Evolutionary conservation across 2,888 invertebrate genomes (phyloP), one percentile per base, ranked within the genome.

Genomic region (Clunio marinus): DNA sequence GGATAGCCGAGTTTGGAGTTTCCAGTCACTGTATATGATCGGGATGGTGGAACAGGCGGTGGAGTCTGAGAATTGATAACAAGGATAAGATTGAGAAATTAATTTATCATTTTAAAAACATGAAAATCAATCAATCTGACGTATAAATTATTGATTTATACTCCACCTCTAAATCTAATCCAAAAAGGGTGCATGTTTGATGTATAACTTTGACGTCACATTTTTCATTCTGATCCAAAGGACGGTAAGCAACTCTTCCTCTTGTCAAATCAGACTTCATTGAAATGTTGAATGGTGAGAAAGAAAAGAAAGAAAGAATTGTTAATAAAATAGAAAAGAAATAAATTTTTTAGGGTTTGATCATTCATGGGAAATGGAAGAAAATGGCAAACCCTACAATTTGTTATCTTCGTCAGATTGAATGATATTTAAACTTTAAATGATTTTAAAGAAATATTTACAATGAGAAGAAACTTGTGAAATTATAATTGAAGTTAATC

Each of bases 1-100:
- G 96, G 96, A 81, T 95, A 96, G 73, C 91, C 89, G 72, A 94
- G 82, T 81, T 94, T 94, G 69, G 91, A 90, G 77, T 93, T 93
- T 73, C 93, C 93, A 27, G 89, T 83, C 70, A 96, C 91, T 4
- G 93, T 94, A 80, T 96, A 96, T 1, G 91, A 87, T 73, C 96
- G 85, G 74, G 92, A 88, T 32, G 93, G 91, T 59, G 96, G 96
- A 71, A 96, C 87, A 28, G 95, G 93, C 35, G 96, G 96, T 35
- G 95, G 93, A 70, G 91, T 84, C 80, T 94, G 8, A 45, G 15
- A n/a, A n/a, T n/a, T n/a, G n/a, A n/a, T 45, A 45, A 60, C 5
- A 27, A 70, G 60, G 13, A 25, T 58, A 25, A 41, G 63, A 41
- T 55, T 60, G 22, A 37, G 32, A 69, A 51, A 58, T 35, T 41